phyloP scores from a whole-genome alignment of 2,113 vertebrate species.

The Megaceryle torquata region DNA sequence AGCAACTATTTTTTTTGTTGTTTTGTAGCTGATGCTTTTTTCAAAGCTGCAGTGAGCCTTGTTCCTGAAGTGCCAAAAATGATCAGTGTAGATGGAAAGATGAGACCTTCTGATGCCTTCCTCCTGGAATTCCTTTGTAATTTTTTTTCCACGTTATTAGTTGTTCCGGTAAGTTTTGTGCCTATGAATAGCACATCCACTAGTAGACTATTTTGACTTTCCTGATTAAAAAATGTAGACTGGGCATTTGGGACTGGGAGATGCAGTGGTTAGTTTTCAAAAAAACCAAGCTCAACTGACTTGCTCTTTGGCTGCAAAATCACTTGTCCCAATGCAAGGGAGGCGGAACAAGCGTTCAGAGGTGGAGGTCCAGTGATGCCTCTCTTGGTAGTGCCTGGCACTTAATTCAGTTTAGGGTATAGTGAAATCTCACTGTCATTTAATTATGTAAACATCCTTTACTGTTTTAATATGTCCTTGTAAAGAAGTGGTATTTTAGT shows the following conservation, averaged over 20 bases:
- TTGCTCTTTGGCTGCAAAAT: not conserved
- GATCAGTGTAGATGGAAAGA: constrained; percentile 92
- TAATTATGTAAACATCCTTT: not conserved
- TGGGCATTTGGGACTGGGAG: not conserved
- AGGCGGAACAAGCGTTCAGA: not conserved
- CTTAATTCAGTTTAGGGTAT: not conserved
- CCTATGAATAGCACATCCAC: not conserved
- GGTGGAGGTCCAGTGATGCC: not conserved
- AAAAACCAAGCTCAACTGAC: not conserved
- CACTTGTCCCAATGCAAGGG: not conserved
- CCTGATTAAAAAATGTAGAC: not conserved
- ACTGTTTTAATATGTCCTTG: not conserved
- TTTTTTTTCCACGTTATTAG: constrained; percentile 88
- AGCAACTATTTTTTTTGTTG: not conserved
- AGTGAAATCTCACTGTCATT: not conserved
- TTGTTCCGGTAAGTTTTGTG: constrained; percentile 85
- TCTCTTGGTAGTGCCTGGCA: not conserved
- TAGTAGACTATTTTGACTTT: not conserved
- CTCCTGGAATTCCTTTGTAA: constrained; percentile 94
- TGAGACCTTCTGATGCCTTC: constrained; percentile 86
- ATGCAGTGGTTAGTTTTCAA: not conserved
- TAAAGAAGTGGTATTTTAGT: not conserved
- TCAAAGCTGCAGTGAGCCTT: constrained; percentile 91
- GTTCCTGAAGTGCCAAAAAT: constrained; percentile 90
- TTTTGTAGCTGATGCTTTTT: constrained; percentile 90